Evolutionary conservation across 2,113 vertebrate genomes (phyloP), one percentile per base, ranked within the genome.

Genomic region (Rhadina sibilatrix): DNA sequence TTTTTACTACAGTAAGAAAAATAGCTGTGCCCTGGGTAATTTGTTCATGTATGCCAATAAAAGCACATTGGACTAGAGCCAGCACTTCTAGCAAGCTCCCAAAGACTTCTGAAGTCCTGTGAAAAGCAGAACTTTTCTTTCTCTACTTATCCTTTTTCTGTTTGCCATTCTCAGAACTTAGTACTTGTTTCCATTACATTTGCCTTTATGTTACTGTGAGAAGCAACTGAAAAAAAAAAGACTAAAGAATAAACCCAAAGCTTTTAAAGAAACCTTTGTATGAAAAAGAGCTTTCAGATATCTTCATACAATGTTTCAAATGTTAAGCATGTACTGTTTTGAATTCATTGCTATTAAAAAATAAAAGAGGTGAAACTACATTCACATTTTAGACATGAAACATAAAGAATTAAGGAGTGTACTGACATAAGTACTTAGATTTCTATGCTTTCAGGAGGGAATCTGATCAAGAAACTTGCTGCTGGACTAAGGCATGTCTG

Each of bases 1-100:
- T 93, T 97, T 95, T 97, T 84, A 94, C 64, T 95, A 38, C 82
- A 70, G 90, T 65, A 95, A 96, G 93, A 96, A 95, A 96, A 97
- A 95, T 91, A 97, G 76, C 84, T 94, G 82, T 91, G 94, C 70
- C 93, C 83, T 85, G 81, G 87, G 89, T 93, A 95, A 95, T 91
- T 94, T 96, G 65, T 70, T 93, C 90, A 83, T 65, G 53, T 85
- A 80, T 89, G 94, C 95, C 96, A 94, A 96, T 76, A 96, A 96
- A 95, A 96, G 87, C 90, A 94, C 49, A 59, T 23, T 97, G 97
- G 95, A 85, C 57, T 42, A 38, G 21, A 84, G 88, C 94, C 97
- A 96, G 83, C 25, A 68, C 61, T 91, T 96, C 72, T 12, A 96
- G 85, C 84, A 93, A 95, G 83, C 47, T 84, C 52, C 66, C 87